A percentile compares a stretch with the other conserved stretches of the same genome.
Conservation (phyloP, 2,888 invertebrate species). For the Himalopsyche japonica region DNA sequence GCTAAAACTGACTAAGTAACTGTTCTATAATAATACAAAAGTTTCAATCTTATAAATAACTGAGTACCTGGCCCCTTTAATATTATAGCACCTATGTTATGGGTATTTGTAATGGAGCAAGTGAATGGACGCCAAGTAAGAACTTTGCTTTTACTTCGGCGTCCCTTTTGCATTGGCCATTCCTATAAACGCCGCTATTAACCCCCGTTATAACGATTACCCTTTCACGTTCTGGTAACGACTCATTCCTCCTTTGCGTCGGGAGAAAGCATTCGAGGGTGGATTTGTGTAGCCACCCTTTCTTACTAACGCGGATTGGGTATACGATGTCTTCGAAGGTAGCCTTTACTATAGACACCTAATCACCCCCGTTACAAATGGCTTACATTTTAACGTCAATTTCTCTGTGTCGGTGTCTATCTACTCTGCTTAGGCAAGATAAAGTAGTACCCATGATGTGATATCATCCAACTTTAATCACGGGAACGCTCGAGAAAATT, state of each 20-base stretch:
- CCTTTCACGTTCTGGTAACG: slow-evolving; percentile 33
- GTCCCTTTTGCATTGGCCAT: slow-evolving; percentile 28
- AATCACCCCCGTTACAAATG: slow-evolving; percentile 31
- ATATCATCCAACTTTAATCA: neutral
- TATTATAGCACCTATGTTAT: no score
- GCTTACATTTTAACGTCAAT: slow-evolving; percentile 6
- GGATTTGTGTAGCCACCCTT: neutral
- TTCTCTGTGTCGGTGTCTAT: neutral
- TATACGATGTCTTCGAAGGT: slow-evolving; percentile 17
- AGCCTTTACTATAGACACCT: neutral
- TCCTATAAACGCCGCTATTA: slow-evolving; percentile 37
- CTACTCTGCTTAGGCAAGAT: neutral
- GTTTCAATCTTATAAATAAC: no score
- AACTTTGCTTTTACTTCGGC: neutral
- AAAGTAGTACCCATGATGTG: neutral
- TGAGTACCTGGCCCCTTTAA: no score
- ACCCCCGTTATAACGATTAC: slow-evolving; percentile 37
- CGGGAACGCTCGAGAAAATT: no score
- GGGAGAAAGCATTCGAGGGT: neutral
- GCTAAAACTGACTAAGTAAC: no score
- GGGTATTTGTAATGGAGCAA: neutral
- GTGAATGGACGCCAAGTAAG: neutral
- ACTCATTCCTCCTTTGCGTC: slow-evolving; percentile 4
- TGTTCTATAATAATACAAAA: no score
- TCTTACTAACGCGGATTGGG: slow-evolving; percentile 5